Conservation (phyloP, 1,140 invertebrate species). For the Sycobia sp. region DNA sequence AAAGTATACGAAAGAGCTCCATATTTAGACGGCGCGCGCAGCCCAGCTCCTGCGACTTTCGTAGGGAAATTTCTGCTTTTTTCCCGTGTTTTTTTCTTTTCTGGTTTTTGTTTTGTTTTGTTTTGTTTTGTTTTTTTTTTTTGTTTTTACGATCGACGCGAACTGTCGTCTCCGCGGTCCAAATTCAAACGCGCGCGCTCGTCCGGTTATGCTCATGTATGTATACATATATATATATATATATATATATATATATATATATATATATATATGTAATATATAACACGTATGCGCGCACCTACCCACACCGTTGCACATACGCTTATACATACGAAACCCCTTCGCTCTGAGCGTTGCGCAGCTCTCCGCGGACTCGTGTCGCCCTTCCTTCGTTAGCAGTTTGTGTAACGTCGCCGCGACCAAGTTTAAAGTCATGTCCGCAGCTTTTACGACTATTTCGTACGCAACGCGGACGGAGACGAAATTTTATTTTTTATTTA, state of each 20-base stretch:
- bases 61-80: constrained; percentile 14
- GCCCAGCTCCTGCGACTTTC: background rate
- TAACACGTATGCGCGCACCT: no score
- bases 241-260: no score
- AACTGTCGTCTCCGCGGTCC: constrained; percentile 1
- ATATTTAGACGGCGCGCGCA: constrained; percentile 19
- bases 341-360: background rate
- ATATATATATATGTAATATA: no score
- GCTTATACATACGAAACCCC: background rate
- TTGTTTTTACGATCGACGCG: background rate
- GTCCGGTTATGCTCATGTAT: no score
- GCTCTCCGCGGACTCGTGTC: background rate
- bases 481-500: no score
- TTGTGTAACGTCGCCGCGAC: no score
- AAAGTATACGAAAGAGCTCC: constrained; percentile 24
- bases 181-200: background rate
- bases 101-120: no score
- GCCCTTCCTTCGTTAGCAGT: background rate
- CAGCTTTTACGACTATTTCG: no score
- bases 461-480: no score
- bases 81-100: no score
- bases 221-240: no score
- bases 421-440: no score
- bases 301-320: background rate
- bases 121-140: background rate